Base-by-base conservation (phyloP, 92 coral and sea anemone genomes). In the Porites divaricata region DNA sequence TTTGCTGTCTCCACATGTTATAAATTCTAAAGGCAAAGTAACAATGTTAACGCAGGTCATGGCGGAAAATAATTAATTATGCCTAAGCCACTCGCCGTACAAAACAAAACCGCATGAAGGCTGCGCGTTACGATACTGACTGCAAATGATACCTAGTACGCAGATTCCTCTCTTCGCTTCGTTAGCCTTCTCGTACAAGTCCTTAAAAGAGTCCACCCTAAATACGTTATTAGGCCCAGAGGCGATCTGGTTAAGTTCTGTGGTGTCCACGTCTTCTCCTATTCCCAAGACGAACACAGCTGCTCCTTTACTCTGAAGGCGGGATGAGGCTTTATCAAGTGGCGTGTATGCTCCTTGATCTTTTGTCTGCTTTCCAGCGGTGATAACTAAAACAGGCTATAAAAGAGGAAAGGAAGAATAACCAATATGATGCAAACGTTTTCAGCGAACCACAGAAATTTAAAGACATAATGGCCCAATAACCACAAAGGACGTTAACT, bases 251-350 rank as follows among this genome's bases (percentile, higher is more conserved):
- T 19, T 65, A 19, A 90, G 85, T 76, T 90, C 93, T 11, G 75
- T 13, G 19, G 9, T 61, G 57, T 80, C 85, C 8, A 86, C 88
- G 9, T 80, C 72, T 13, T 71, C 49, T 41, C 93, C 93, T 14
- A 90, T 74, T 9, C 93, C 93, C n/a, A 90, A 48, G 2, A 89
- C 90, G 63, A 64, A 90, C 59, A 90, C 85, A 2, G 78, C 78
- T 59, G 81, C 81, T 63, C 88, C 77, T 72, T 76, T 48, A 3
- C 70, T n/a, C 69, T 64, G 69, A 26, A 64, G 69, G 26, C 69
- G 69, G 21, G 69, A 64, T 2, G 69, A 64, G 69, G 91, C 87
- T 25, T 14, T 48, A 14, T 20, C 72, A 56, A 88, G 87, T 8
- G 83, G 77, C 9, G 87, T 68, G 63, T 24, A 88, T 9, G 54